Evolutionary conservation across 2,797 vertebrate genomes (phyloP).

Genomic region (Mormyrops boulengeri): DNA sequence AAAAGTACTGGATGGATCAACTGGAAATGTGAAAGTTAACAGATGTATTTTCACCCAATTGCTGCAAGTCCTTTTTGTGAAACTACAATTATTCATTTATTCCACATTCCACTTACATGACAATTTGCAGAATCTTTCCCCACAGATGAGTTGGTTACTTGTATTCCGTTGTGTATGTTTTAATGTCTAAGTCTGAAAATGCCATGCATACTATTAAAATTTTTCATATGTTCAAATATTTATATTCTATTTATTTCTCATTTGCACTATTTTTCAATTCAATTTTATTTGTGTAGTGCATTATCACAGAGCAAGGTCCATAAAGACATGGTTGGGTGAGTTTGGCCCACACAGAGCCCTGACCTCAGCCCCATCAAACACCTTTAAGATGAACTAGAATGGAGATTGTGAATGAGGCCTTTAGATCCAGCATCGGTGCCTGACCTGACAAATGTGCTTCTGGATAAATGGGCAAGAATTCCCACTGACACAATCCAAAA

Average conservation of each 20-base stretch:
- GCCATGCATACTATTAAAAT: not conserved
- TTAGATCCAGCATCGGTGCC: too few relatives aligned
- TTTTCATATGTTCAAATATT: not conserved
- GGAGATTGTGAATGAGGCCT: too few relatives aligned
- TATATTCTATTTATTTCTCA: not conserved
- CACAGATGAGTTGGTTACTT: not conserved
- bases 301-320: not conserved
- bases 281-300: not conserved
- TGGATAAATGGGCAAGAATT: too few relatives aligned
- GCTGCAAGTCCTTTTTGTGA: not conserved
- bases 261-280: not conserved
- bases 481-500: too few relatives aligned
- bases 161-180: not conserved
- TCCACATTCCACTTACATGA: not conserved
- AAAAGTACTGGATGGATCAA: not conserved
- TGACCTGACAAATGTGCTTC: too few relatives aligned
- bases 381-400: too few relatives aligned
- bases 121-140: not conserved
- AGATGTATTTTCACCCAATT: not conserved
- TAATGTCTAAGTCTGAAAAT: not conserved
- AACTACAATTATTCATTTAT: not conserved
- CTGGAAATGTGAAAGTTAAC: not conserved
- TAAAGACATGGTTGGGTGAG: not conserved
- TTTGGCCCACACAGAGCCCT: not conserved
- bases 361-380: too few relatives aligned